Evolutionary conservation across 1,140 invertebrate species (phyloP), one percentile per base, ranked within the genome.

Genomic region (Drosophila insularis): DNA sequence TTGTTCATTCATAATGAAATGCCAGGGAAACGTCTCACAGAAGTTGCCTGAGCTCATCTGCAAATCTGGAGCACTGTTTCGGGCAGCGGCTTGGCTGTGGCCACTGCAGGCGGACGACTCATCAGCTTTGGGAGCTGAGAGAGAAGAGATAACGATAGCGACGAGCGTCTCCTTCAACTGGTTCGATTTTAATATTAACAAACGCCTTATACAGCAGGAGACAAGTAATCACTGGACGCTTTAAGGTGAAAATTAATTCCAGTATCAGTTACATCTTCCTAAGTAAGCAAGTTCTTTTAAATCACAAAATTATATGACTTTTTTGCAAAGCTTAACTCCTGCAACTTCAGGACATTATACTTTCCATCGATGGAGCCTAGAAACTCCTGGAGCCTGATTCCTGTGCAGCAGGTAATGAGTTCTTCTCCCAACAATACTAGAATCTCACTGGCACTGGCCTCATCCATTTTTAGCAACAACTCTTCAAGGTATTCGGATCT

Each of bases 11-110:
- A 96, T 94, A 19, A 98, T 94, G 78, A 98, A 97, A 90, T 98
- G 97, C 97, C 97, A 98, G 0, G 97, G 97, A 87, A 98, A 98
- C 13, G 97, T 97, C 90, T 96, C 97, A 92, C 97, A 98, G 91
- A 98, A 97, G 55, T 95, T 96, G 0, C 94, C 93, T 0, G 96
- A 95, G 4, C 95, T 95, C 92, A 97, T 96, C 62, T 93, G 94
- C 35, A 97, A 92, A 81, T 96, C 96, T 2, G 93, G 92, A 19
- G 94, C 95, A 74, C 69, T 2, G 77, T 80, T 54, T 89, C 84
- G 2, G 70, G 80, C 0, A 78, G 56, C 6, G 40, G 59, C 17
- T 81, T 86, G 21, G 60, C 40, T 2, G 35, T 10, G 7, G 53
- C 56, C 8, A 46, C 8, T 6, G 71, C 59, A 23, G 43, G 7